A percentile compares a stretch with the other conserved stretches of the same genome.
phyloP scores from a whole-genome alignment of 1,140 invertebrate genomes.

The Homalodisca vitripennis region DNA sequence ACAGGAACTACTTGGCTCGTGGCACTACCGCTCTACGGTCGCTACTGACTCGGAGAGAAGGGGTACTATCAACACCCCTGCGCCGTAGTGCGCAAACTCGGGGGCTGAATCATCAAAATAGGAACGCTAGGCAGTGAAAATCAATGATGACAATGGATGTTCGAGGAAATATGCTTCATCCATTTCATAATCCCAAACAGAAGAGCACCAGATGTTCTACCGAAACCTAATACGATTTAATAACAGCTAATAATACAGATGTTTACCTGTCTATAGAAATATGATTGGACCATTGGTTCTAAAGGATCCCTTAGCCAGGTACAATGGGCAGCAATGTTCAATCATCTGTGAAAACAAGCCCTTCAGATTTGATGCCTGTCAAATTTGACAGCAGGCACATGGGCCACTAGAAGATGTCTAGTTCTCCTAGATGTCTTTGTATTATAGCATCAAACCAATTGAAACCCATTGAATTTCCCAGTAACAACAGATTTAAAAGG shows the following conservation, averaged over 20 bases:
- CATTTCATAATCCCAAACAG: not conserved
- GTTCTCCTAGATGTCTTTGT: too few species aligned
- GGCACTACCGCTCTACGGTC: not conserved
- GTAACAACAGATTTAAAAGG: too few species aligned
- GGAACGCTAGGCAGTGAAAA: constrained; percentile 6
- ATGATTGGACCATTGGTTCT: constrained; percentile 18
- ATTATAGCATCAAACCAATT: too few species aligned
- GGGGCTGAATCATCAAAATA: constrained; percentile 13
- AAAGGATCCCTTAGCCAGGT: constrained; percentile 22
- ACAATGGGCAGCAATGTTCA: constrained; percentile 22
- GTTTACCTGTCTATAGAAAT: constrained; percentile 27
- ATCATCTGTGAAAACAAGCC: constrained; percentile 16
- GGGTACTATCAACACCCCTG: constrained; percentile 23
- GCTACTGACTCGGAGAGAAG: constrained; percentile 19
- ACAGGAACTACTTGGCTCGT: not conserved
- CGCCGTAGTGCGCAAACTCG: constrained; percentile 9
- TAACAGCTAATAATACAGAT: constrained; percentile 23
- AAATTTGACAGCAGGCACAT: constrained; percentile 21
- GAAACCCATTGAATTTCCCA: too few species aligned
- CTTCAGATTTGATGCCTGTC: constrained; percentile 3
- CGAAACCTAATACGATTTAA: constrained; percentile 25
- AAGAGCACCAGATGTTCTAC: constrained; percentile 22
- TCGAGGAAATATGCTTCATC: not conserved
- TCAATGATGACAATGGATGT: constrained; percentile 21
- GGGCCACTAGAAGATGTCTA: too few species aligned